Evolutionary conservation across 2,113 vertebrate genomes (phyloP).

Genomic region (Vulpes vulpes): DNA sequence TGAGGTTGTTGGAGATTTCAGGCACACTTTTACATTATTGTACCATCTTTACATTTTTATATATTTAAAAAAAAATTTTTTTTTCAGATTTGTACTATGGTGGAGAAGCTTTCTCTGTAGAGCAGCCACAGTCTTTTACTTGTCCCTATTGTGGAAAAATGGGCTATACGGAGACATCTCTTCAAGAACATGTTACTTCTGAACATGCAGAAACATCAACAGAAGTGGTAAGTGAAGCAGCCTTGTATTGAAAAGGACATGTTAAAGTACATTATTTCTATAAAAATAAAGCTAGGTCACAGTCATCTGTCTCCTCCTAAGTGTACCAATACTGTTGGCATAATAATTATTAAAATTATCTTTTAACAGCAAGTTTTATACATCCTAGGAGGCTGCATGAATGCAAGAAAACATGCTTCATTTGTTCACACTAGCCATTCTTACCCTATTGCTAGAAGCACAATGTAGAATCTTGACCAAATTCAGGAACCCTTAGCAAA

Average conservation of each 20-base stretch:
- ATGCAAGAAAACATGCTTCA: not conserved
- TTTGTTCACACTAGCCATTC: not conserved
- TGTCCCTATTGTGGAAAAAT: conserved; percentile 99
- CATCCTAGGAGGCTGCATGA: not conserved
- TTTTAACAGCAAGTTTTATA: not conserved
- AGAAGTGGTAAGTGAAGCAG: conserved; percentile 95
- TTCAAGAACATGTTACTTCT: conserved; percentile 99
- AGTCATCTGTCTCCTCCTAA: not conserved
- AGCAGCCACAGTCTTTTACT: conserved; percentile 98
- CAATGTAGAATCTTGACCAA: conserved; percentile 1
- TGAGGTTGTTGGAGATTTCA: not conserved
- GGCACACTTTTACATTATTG: not conserved
- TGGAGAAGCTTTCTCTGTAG: conserved; percentile 99
- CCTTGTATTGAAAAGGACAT: not conserved
- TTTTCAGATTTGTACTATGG: conserved; percentile 98
- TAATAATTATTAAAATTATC: conserved; percentile 7
- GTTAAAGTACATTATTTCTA: conserved; percentile 1
- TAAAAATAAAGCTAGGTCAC: not conserved
- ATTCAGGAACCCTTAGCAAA: not conserved
- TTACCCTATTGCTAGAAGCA: not conserved
- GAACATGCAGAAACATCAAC: conserved; percentile 99
- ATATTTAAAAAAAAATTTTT: conserved; percentile 7
- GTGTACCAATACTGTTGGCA: not conserved
- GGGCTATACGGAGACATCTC: conserved; percentile 98
- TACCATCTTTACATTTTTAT: not conserved